Base-by-base conservation (phyloP, 2,113 vertebrate species). In the Callionymus lyra region DNA sequence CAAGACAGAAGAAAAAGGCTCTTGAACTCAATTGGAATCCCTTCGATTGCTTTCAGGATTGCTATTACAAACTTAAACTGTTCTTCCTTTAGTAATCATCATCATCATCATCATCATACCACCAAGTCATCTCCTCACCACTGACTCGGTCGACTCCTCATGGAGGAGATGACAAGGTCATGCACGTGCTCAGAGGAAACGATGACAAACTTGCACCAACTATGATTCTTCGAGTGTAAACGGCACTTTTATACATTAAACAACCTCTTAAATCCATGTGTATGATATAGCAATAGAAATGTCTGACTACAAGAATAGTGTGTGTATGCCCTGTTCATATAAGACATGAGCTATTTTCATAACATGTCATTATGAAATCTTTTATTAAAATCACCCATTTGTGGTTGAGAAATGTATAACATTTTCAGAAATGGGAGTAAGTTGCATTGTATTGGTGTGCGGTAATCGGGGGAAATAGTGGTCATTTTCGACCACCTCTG, bases 321-420 rank as follows among this genome's bases (percentile, higher is more conserved):
- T 70, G 59, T 57, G 48, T 62, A 49, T 51, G 58, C 67, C 67
- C 68, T 56, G 59, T 66, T 66, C 35, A 72, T 64, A 73, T 64
- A 73, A 31, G 12, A 64, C 47, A 67, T 74, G 70, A 74, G 74
- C 74, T 83, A 70, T 81, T 77, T 79, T 79, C 71, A 76, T 53
- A 63, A 36, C 50, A 71, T 50, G 41, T 62, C 44, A 45, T 44
- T 47, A 48, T 60, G 46, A 65, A 66, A 62, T 67, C 60, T 67
- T n/a, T 70, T 56, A 65, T 58, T 10, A 47, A 66, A 74, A 76
- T 72, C 61, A 70, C 59, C 53, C 58, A 59, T 63, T 72, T 75
- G 70, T 72, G 72, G 65, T 64, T 60, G 56, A 70, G 43, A 67
- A 50, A 45, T 71, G 56, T 53, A 59, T 61, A 59, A 69, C 51